phyloP scores from a whole-genome alignment of 2,888 invertebrate species.

The Theretra japonica region DNA sequence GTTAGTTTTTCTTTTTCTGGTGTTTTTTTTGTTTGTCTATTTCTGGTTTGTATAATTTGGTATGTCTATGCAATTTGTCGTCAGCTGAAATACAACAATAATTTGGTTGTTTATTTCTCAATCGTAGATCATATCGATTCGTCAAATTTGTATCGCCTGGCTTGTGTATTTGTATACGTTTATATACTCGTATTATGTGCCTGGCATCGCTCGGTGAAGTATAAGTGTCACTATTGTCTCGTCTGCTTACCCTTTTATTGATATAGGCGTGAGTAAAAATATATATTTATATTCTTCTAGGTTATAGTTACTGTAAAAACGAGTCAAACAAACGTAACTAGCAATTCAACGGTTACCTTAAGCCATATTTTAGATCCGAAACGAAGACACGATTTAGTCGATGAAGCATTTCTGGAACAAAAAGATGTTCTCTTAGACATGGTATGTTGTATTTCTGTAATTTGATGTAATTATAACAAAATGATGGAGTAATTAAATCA shows the following conservation, averaged over 20 bases:
- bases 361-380: conserved; percentile 50
- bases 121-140: no score
- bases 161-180: no score
- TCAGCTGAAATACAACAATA: no score
- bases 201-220: no score
- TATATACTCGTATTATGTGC: no score
- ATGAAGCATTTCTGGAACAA: conserved; percentile 68
- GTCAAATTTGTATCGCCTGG: no score
- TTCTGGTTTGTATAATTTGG: no score
- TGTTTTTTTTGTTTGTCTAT: neutral
- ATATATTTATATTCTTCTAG: conserved; percentile 9
- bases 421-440: conserved; percentile 70
- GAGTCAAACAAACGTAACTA: conserved; percentile 39
- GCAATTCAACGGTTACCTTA: conserved; percentile 31
- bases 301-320: conserved; percentile 28
- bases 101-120: no score
- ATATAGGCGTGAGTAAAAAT: neutral
- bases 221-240: no score
- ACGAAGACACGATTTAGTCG: conserved; percentile 57
- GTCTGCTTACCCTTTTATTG: no score
- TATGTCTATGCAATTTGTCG: no score
- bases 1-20: neutral
- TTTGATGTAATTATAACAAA: neutral
- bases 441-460: conserved; percentile 49
- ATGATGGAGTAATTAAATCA: no score